Conservation (phyloP, 92 coral and sea anemone species). For the Parazoanthus atlanticus region DNA sequence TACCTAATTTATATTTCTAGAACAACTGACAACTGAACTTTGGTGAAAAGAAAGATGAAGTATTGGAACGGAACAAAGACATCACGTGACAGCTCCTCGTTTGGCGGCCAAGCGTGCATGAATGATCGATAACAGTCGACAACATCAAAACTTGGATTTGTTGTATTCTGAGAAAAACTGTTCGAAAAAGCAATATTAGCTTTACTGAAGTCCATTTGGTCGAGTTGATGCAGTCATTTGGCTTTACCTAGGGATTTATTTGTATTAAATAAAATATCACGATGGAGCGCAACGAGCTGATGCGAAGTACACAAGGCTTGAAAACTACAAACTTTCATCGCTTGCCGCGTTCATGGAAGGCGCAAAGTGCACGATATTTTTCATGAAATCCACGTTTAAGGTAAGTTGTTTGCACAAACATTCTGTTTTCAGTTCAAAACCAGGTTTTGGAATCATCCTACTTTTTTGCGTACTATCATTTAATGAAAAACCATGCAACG, state of each 20-base stretch:
- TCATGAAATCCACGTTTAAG: no score
- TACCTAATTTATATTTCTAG: constrained; percentile 4
- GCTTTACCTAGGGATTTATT: not conserved
- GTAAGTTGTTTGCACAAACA: no score
- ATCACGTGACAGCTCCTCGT: not conserved
- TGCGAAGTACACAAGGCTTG: not conserved
- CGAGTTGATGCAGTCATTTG: not conserved
- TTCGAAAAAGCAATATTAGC: not conserved
- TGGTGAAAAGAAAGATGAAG: not conserved
- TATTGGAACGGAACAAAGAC: constrained; percentile 8
- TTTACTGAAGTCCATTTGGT: not conserved
- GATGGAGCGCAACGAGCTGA: no score
- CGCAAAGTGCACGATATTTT: no score
- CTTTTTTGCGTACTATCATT: no score
- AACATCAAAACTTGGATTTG: no score
- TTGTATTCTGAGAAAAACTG: not conserved
- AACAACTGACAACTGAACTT: constrained; percentile 5
- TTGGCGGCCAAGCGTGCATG: not conserved
- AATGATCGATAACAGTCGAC: not conserved
- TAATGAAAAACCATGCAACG: no score
- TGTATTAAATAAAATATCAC: not conserved
- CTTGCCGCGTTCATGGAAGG: no score
- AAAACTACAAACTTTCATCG: no score
- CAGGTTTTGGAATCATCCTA: no score
- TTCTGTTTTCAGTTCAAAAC: no score